A percentile compares a stretch with the other conserved stretches of the same genome.
These are phyloP conservation scores for Rotaria sp. DNA, from an alignment of 2,888 invertebrate genomes.

Conservation along the genomic window DNA sequence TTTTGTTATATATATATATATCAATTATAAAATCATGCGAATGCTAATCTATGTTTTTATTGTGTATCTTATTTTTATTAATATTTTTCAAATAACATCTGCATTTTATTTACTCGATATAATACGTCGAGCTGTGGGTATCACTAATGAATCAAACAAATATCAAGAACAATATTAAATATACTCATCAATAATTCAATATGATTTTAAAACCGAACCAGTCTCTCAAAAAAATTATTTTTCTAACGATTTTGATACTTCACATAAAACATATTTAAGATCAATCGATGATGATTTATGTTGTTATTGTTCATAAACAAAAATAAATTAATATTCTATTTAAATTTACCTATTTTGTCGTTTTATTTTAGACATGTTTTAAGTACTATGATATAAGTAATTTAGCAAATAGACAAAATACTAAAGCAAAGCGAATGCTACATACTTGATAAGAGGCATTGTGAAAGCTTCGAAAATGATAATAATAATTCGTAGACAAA, in stretches of 20 bases:
- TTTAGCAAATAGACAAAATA: not conserved
- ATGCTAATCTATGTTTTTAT: not conserved
- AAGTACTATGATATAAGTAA: not conserved
- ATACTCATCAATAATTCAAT: too few relatives aligned
- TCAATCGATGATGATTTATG: not conserved
- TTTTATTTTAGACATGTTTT: not conserved
- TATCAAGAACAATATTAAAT: not conserved
- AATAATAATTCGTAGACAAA: not conserved
- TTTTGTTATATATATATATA: too few relatives aligned
- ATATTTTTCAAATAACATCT: not conserved
- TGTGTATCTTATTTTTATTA: not conserved
- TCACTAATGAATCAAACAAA: not conserved
- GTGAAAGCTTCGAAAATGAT: not conserved
- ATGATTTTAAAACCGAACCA: too few relatives aligned
- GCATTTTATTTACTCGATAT: not conserved
- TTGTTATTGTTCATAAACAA: not conserved
- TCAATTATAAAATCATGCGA: not conserved
- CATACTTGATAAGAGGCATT: not conserved
- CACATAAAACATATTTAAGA: not conserved
- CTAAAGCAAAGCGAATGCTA: not conserved
- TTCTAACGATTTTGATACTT: not conserved
- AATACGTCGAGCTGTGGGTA: not conserved
- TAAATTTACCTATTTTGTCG: too few relatives aligned
- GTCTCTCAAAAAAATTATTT: not conserved
- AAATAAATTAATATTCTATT: too few relatives aligned